A percentile compares a stretch with the other conserved stretches of the same genome.
Conservation (phyloP, 2,113 vertebrate genomes). For the Cacatua alba region DNA sequence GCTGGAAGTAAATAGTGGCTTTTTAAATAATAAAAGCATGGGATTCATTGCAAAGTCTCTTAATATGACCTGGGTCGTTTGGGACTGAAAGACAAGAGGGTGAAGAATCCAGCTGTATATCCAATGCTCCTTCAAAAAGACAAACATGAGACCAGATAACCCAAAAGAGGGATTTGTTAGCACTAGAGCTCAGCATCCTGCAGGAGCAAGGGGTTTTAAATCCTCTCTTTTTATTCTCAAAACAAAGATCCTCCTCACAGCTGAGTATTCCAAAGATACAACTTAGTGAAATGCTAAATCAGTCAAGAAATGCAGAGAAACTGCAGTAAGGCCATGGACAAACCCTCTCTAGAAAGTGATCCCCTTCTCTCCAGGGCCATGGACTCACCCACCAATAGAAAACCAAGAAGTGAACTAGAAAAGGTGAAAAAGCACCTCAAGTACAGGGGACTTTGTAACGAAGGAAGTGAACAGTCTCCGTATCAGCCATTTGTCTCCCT, state of each 20-base stretch:
- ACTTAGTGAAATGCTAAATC: not conserved
- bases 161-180: not conserved
- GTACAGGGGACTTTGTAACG: not conserved
- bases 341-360: not conserved
- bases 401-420: not conserved
- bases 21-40: not conserved
- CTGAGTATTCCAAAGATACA: not conserved
- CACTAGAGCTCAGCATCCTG: not conserved
- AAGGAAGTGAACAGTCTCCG: not conserved
- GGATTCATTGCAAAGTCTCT: not conserved
- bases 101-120: not conserved
- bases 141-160: not conserved
- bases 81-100: not conserved
- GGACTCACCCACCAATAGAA: not conserved
- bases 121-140: not conserved
- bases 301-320: not conserved
- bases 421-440: not conserved
- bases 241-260: not conserved
- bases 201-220: not conserved
- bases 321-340: not conserved
- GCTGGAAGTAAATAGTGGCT: not conserved
- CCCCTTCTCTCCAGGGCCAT: not conserved
- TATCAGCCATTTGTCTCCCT: not conserved
- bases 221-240: not conserved
- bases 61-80: not conserved